A percentile compares a stretch with the other conserved stretches of the same genome.
phyloP scores from a whole-genome alignment of 1,140 invertebrate species.

The Heliconius hewitsoni region DNA sequence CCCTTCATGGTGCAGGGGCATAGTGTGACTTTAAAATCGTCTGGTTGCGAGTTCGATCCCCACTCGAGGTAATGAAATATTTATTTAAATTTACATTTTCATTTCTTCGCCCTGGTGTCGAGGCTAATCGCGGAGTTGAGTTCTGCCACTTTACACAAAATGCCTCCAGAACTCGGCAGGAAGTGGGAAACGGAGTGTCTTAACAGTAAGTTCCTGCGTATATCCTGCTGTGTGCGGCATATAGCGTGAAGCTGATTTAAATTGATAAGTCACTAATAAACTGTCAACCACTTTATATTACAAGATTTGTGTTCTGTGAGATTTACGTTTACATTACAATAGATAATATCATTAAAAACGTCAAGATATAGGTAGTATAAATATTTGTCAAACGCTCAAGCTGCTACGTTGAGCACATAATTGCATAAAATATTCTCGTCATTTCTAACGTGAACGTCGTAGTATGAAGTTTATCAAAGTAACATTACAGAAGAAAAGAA shows the following conservation, averaged over 20 bases:
- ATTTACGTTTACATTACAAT: conserved; percentile 7
- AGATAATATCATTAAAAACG: conserved; percentile 18
- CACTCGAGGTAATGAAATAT: too few species aligned
- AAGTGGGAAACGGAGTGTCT: too few species aligned
- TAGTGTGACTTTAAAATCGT: too few species aligned
- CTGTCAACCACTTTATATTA: neutral
- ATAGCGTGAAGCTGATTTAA: neutral
- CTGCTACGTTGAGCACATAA: conserved; percentile 14
- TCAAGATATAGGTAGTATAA: conserved; percentile 17
- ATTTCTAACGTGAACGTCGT: neutral
- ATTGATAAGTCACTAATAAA: neutral
- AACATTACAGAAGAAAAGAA: neutral
- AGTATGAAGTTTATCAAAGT: neutral
- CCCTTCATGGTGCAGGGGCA: too few species aligned
- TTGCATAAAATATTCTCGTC: conserved; percentile 11
- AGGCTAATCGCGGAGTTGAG: too few species aligned
- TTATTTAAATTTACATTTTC: too few species aligned
- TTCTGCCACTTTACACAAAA: too few species aligned
- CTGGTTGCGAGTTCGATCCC: too few species aligned
- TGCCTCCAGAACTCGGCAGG: too few species aligned
- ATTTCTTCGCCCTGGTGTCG: too few species aligned
- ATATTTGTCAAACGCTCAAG: conserved; percentile 32
- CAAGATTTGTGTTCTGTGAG: neutral
- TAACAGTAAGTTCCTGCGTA: too few species aligned
- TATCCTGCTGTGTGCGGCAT: too few species aligned